Evolutionary conservation across 2,797 vertebrate species (phyloP).

Genomic region (Synaphobranchus kaupii): DNA sequence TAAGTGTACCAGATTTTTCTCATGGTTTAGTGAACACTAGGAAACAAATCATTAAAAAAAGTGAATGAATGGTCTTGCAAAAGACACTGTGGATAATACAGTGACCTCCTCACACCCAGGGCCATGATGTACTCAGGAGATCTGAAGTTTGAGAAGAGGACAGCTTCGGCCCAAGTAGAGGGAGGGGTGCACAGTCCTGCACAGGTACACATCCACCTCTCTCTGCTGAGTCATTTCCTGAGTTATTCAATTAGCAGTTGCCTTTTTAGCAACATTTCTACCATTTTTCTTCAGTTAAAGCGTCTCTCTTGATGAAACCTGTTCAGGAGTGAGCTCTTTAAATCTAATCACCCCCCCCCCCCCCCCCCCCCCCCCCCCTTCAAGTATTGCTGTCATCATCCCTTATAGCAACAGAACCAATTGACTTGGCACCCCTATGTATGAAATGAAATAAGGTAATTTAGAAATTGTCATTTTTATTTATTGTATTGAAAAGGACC

Average conservation of each 20-base stretch:
- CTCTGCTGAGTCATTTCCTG: background rate
- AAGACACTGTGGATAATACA: background rate
- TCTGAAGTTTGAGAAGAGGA: conserved; percentile 97
- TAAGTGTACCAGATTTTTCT: background rate
- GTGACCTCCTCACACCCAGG: conserved; percentile 61
- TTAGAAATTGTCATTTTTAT: background rate
- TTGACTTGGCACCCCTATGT: background rate
- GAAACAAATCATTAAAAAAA: background rate
- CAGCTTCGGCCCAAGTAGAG: conserved; percentile 89
- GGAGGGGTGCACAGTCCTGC: conserved; percentile 94
- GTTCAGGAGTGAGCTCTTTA: background rate
- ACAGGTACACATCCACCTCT: conserved; percentile 79
- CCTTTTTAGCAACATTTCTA: background rate
- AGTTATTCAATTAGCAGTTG: background rate
- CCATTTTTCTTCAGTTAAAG: background rate
- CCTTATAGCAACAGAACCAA: background rate
- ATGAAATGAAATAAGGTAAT: background rate
- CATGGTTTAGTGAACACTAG: background rate
- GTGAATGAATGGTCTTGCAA: background rate
- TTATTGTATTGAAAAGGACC: background rate
- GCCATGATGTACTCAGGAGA: conserved; percentile 98
- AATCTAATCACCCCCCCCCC: background rate
- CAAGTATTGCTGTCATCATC: background rate
- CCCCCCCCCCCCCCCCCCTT: no score
- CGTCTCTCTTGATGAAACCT: background rate